Percentiles rank a stretch among this genome's conserved stretches.
These are phyloP conservation scores for Notamacropus eugenii DNA, from an alignment of 2,797 vertebrate genomes.

Conservation along the genomic window DNA sequence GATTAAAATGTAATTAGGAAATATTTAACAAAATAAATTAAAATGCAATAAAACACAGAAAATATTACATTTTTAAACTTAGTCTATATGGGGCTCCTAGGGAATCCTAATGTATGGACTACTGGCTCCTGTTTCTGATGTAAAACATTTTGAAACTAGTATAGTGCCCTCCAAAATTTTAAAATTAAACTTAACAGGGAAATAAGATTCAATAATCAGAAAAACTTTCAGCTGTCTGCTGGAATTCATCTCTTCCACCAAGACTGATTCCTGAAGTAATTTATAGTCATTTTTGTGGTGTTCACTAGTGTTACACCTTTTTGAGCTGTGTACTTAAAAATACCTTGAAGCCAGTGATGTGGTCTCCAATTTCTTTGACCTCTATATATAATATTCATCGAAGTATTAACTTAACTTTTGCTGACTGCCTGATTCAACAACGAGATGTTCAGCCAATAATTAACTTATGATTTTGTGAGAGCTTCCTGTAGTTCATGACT, in stretches of 20 bases:
- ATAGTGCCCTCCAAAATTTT: background rate
- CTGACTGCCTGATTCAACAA: slow-evolving; percentile 11
- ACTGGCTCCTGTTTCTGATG: background rate
- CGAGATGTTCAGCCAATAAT: slow-evolving; percentile 20
- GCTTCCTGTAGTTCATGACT: background rate
- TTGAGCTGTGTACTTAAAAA: background rate
- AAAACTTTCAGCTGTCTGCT: background rate
- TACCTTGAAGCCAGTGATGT: background rate
- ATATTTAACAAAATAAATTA: background rate
- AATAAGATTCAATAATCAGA: slow-evolving; percentile 22
- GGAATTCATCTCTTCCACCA: background rate
- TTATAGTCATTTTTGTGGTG: background rate
- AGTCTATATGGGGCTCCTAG: background rate
- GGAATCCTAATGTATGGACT: background rate
- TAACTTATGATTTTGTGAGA: slow-evolving; percentile 38
- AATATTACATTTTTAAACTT: background rate
- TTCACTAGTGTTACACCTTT: background rate
- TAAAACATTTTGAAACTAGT: background rate
- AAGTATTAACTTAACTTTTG: background rate
- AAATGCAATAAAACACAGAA: background rate
- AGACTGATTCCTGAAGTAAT: background rate
- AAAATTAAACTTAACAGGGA: background rate
- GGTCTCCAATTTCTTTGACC: background rate
- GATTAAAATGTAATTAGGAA: background rate
- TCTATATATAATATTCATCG: slow-evolving; percentile 16